Conservation (phyloP, 2,888 invertebrate genomes). For the Caenorhabditis plicata region DNA sequence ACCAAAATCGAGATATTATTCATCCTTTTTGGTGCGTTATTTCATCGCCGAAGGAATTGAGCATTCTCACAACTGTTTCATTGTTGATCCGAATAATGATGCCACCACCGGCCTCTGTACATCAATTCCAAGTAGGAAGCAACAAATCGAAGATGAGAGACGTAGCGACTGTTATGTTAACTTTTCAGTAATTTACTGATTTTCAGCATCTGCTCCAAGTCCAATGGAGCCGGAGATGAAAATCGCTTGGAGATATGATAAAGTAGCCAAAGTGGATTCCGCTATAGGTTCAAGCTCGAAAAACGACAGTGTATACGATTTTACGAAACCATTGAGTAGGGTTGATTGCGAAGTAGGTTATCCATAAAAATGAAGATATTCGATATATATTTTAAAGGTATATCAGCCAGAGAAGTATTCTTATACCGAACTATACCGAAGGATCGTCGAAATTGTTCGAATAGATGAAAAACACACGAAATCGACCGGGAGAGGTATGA, state of each 20-base stretch:
- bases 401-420: slow-evolving; percentile 8
- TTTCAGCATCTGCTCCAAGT: background rate
- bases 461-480: slow-evolving; percentile 6
- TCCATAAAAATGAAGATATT: background rate
- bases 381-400: no score
- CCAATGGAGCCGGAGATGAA: slow-evolving; percentile 9
- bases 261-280: slow-evolving; percentile 10
- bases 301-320: slow-evolving; percentile 14
- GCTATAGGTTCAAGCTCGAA: slow-evolving; percentile 2
- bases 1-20: slow-evolving; percentile 12
- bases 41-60: slow-evolving; percentile 27
- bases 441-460: slow-evolving; percentile 6
- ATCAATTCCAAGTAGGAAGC: slow-evolving; percentile 5
- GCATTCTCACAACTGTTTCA: slow-evolving; percentile 14
- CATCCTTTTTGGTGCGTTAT: slow-evolving; percentile 10
- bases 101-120: slow-evolving; percentile 3
- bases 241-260: slow-evolving; percentile 27
- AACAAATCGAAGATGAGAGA: background rate
- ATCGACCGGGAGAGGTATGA: background rate
- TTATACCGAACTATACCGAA: slow-evolving; percentile 4
- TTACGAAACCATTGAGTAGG: slow-evolving; percentile 4
- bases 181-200: background rate
- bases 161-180: background rate
- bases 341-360: background rate
- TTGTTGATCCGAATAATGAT: slow-evolving; percentile 13